Evolutionary conservation across 2,888 invertebrate species (phyloP), one percentile per base, ranked within the genome.

Genomic region (Lycophotia porphyrea): DNA sequence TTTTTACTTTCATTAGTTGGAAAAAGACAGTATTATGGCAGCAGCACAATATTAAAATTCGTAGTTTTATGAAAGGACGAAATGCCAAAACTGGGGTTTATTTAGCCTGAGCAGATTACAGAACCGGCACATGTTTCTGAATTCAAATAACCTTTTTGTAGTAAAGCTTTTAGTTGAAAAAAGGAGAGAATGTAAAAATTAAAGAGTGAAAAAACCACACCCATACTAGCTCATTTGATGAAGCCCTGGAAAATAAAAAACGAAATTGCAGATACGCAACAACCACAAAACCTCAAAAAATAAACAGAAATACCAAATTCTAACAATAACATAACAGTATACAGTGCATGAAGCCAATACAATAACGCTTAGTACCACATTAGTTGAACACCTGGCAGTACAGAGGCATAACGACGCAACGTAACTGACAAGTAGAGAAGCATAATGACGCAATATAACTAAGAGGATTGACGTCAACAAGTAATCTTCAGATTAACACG

Each of bases 401-500:
- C 73, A 67, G 34, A 31, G 65, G 31, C 66, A 65, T 76, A 82
- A 75, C 75, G 64, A 76, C 67, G 66, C 15, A 52, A 71, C 31
- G 66, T 71, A 66, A 71, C 71, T n/a, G 63, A 39, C 39, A 39
- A 63, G 21, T 21, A 34, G 74, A 64, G 36, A 36, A 73, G 24
- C 61, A 55, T 77, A 77, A 71, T 80, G 55, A 70, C 58, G 65
- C 69, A 73, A 80, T 84, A 67, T 69, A 67, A 75, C 73, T 70
- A 77, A 85, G 77, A 80, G 76, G 80, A 77, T 77, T 85, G 74
- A 78, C 71, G 60, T 27, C 64, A 39, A 39, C 66, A 49, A 71
- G 76, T 84, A 85, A 84, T 85, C 83, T 78, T 60, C 52, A 81
- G 83, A 84, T 84, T 84, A 83, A 81, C 78, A 68, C 52, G 34